Base-by-base conservation (phyloP, 2,797 vertebrate genomes). In the Alcedo atthis region DNA sequence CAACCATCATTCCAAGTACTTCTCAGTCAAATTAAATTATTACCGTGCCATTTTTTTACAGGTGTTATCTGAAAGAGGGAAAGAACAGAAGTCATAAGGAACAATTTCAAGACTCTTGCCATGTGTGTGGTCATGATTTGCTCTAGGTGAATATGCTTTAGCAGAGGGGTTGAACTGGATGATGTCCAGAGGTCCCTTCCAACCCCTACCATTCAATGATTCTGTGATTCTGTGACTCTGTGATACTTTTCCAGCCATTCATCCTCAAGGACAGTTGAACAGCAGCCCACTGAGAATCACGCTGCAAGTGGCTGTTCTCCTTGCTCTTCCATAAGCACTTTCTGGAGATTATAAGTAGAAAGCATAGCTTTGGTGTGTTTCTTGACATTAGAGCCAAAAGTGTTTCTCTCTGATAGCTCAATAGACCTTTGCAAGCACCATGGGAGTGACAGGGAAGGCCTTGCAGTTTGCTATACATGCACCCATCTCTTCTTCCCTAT, bases 51-150 rank as follows among this genome's bases (percentile, higher is more conserved):
- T 48, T 70, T 43, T 83, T 86, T 88, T 81, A 55, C 26, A 69
- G 55, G 48, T 11, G 0, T 49, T 90, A 40, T 46, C 74, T 69
- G 63, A 63, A 71, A 92, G 55, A 10, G 6, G 46, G 35, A 66
- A 83, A 86, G 58, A 54, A 71, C 62, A n/a, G 25, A 35, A 77
- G 24, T 66, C 54, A 46, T 21, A 71, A 91, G 49, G 37, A 93
- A 59, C 49, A 59, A 45, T 55, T 80, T 82, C 73, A 81, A 87
- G 26, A 43, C 32, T 79, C 68, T 66, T 42, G 35, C 5, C 35
- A 30, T 19, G 43, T 0, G 0, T 24, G 58, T 5, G 1, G 37
- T 58, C 32, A 21, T 4, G 1, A 32, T 37, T 87, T 53, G 26
- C 51, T 53, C 51, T 53, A 53, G 28, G 30, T n/a, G 30, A 54